Evolutionary conservation across 2,113 vertebrate species (phyloP), one percentile per base, ranked within the genome.

Genomic region (Dryoscopus gambensis): DNA sequence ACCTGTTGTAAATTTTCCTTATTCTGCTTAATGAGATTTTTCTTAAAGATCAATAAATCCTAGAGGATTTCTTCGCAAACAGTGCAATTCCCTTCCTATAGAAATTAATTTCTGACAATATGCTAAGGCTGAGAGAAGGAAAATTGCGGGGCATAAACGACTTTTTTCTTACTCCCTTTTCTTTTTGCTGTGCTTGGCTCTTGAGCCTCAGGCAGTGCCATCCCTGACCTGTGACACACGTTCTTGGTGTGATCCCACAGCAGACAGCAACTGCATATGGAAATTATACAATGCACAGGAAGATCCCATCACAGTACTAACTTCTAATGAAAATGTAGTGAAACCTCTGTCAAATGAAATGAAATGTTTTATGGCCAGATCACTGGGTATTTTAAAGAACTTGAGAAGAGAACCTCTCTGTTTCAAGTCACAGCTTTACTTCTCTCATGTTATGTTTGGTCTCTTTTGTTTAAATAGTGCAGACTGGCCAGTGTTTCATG

Each of bases 31-130:
- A 95, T 97, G 89, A 97, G 91, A 87, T 91, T 97, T 97, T 96
- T 97, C 89, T 84, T 93, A 97, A 96, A 97, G 97, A 97, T 95
- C 97, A 97, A 97, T 98, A 98, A 98, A 97, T 96, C 91, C 92
- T 97, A 79, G 94, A 97, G 96, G 93, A 93, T 94, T 95, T 95
- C 95, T 82, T 93, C 88, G 88, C 91, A 97, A 93, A 85, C 86
- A 74, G 76, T 86, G 90, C 79, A 83, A 30, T 90, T 97, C 76
- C 80, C 83, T 96, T 91, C 79, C 82, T 95, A 76, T 89, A 88
- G 89, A 95, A 95, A 95, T 85, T 89, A 88, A 95, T 95, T 96
- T 93, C 80, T 92, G 82, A 78, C 88, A 69, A 56, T 81, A 71
- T 81, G 64, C 60, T 49, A 18, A 71, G 71, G 56, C 46, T 44